Percentiles rank a stretch among this genome's conserved stretches.
These are phyloP conservation scores for Phalacrocorax carbo DNA, from an alignment of 2,113 vertebrate genomes.

Conservation along the genomic window DNA sequence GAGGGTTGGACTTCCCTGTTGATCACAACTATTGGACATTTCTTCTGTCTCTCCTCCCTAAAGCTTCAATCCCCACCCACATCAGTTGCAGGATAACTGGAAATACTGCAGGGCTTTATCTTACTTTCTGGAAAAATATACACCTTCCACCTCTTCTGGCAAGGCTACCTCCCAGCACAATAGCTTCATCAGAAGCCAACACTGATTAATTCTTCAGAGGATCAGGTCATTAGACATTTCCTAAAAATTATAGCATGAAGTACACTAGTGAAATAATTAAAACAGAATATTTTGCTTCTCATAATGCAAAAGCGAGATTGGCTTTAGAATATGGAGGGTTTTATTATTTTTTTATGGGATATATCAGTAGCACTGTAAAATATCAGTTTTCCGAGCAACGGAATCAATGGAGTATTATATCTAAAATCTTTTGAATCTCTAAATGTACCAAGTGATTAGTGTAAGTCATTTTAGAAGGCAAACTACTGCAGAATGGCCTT, in stretches of 20 bases:
- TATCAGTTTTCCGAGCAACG: background rate
- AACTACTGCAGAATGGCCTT: background rate
- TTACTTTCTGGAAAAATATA: background rate
- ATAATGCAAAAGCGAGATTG: background rate
- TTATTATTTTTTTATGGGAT: background rate
- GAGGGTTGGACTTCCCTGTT: background rate
- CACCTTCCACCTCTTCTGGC: background rate
- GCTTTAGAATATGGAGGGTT: background rate
- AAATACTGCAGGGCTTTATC: background rate
- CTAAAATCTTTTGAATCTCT: background rate
- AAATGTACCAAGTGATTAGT: background rate
- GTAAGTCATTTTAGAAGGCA: slow-evolving; percentile 26
- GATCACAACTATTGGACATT: background rate
- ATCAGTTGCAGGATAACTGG: background rate
- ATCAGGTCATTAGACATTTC: background rate
- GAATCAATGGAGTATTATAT: background rate
- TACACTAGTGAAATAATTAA: background rate
- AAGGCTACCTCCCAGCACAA: background rate
- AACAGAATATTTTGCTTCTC: background rate
- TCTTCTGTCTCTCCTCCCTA: background rate
- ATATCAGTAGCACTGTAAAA: background rate
- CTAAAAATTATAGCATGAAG: background rate
- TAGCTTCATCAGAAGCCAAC: background rate
- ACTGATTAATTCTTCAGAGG: background rate
- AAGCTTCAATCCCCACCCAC: background rate